Evolutionary conservation across 2,888 invertebrate species (phyloP).

Genomic region (Orthonychiurus folsomi): DNA sequence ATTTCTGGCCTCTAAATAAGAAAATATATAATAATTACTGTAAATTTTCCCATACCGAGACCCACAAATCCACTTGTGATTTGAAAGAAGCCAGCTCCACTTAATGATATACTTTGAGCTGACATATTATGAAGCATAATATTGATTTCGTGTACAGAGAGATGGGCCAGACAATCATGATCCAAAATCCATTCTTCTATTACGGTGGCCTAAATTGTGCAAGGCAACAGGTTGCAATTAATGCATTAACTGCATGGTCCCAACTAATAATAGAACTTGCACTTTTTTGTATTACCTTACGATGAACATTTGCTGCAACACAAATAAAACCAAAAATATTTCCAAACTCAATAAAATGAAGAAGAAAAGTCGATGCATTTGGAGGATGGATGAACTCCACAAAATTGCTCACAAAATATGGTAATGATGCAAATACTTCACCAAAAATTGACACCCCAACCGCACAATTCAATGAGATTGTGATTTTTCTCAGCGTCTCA

Average conservation of each 20-base stretch:
- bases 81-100: constrained; percentile 2
- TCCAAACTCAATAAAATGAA: background rate
- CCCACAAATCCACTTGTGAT: background rate
- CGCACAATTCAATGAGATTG: background rate
- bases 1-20: too few species aligned
- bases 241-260: background rate
- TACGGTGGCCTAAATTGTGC: constrained; percentile 3
- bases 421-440: background rate
- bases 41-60: too few species aligned
- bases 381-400: background rate
- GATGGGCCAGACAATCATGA: background rate
- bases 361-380: background rate
- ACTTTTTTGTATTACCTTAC: background rate
- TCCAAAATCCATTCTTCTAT: constrained; percentile 8
- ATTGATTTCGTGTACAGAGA: background rate
- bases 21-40: too few species aligned
- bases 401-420: constrained; percentile 3
- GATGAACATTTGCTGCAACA: background rate
- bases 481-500: background rate
- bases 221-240: too few species aligned
- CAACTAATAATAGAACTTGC: background rate
- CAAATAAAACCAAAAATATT: background rate
- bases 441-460: constrained; percentile 1
- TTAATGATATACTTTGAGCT: background rate
- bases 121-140: background rate